Evolutionary conservation across 2,888 invertebrate species (phyloP), one percentile per base, ranked within the genome.

Genomic region (Elysia crispata): DNA sequence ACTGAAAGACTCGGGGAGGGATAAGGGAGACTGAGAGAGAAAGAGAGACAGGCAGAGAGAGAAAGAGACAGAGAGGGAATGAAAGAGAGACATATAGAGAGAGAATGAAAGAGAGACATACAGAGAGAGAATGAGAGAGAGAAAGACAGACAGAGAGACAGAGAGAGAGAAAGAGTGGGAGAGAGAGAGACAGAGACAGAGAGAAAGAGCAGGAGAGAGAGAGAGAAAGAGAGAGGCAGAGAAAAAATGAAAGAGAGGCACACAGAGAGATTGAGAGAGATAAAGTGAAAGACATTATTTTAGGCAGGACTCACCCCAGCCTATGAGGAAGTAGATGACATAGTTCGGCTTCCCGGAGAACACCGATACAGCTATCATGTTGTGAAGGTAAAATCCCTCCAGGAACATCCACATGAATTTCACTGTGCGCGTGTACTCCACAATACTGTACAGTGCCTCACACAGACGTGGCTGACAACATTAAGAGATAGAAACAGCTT

Each of bases 341-440:
- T 90, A 91, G 82, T 92, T 92, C 0, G 93, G 92, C 79, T 92
- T 91, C 28, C 91, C 89, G 23, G 91, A 91, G 87, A 94, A 94
- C 20, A 94, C 93, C 78, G 94, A 94, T 23, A 97, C 96, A 1
- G 93, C 93, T 62, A 93, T 90, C 60, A 97, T 95, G 91, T 96
- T 95, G 92, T 98, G 96, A 31, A 98, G 93, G 90, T 97, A 97
- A 20, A 97, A 93, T 0, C 98, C 98, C 91, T 98, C 98, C 76
- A 98, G 95, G 88, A 98, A 96, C 97, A 98, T 98, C 98, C 98
- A 98, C 94, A 96, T 95, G 90, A 97, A 98, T 95, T 97, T 97
- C 0, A 96, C 96, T 0, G 97, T 96, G 83, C 96, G 95, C 0
- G 96, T 95, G 90, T 97, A 98, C 90, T 98, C 98, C 84, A 98